Base-by-base conservation (phyloP, 2,797 vertebrate species). In the Merluccius polli region DNA sequence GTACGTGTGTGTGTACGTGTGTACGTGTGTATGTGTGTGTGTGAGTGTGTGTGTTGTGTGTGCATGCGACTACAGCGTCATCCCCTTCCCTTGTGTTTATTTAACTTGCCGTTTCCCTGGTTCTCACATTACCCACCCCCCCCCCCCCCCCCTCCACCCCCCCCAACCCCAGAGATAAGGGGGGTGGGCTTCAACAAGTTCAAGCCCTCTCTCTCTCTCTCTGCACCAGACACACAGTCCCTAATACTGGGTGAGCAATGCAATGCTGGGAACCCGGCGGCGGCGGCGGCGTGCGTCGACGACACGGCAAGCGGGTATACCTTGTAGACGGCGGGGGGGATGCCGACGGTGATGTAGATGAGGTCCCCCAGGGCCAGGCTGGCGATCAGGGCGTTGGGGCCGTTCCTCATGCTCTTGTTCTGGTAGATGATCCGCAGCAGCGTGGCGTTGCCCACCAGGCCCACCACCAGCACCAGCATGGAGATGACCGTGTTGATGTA, bases 371-470 rank as follows among this genome's bases (percentile, higher is more conserved):
- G 91, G 0, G 98, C 98, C 88, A 99, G 93, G 75, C 98, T 99
- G 87, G 97, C 96, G 79, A 99, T 99, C 84, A 99, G 95, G 0
- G 97, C 96, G 0, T 99, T 99, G 4, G 98, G 98, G 77, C 98
- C 98, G 3, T 99, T 99, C 93, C 98, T 95, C 98, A 99, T 99
- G 73, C 97, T 98, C 92, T 99, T 99, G 92, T 99, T 96, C 90
- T 98, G 94, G 90, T 97, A 98, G 91, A 99, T 99, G 92, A 99
- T 99, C 95, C 95, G 95, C 82, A 99, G 93, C 84, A 99, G 94
- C 35, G 98, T 97, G 79, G 95, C 95, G 38, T 99, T 99, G 75
- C 98, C 98, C 33, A 99, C 95, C 90, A 99, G 93, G 75, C 98
- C 98, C 32, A 99, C 94, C 86, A 97, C 95, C 87, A 99, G 98